Evolutionary conservation across 53 echinoderm and acorn worm species (phyloP), one percentile per base, ranked within the genome.

Genomic region (Patiria pectinifera): DNA sequence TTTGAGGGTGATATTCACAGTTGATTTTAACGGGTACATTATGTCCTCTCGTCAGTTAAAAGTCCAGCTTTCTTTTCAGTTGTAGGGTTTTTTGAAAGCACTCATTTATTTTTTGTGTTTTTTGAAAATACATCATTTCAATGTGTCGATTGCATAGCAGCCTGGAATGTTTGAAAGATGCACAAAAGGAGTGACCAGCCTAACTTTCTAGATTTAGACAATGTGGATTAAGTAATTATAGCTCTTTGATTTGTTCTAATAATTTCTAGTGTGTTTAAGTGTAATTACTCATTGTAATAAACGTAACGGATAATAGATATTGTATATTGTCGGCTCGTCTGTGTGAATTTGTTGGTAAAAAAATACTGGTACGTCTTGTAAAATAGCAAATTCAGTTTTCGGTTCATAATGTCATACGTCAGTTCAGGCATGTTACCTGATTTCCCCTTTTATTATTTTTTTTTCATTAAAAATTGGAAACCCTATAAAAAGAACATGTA

Each of bases 221-320:
- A 44, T 74, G 74, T 86, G 74, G 71, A 86, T 75, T 45, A 24
- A 53, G 8, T 53, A 53, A 53, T 35, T 35, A 71, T 72, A 86
- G 76, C 45, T 49, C 21, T 78, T 69, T 81, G 25, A 90, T 90
- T 90, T 16, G 82, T 81, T 90, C 69, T 90, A 90, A 81, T 90
- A 81, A 90, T 90, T 90, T 90, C 69, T 90, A 69, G 81, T 53
- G 81, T 90, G 90, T 81, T 90, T 90, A 62, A 80, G 16, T 90
- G 80, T 90, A 80, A 90, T 90, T 66, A 69, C 79, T 78, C 48
- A 90, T 90, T 25, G 81, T 90, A 90, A 87, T 87, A 87, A 87
- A 74, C 61, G 76, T 87, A 87, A 87, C 48, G 22, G 90, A 59
- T 59, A 80, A 81, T 90, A 69, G 80, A 80, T 90, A 90, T 59